Evolutionary conservation across 2,797 vertebrate species (phyloP).

Genomic region (Eulemur coronatus): DNA sequence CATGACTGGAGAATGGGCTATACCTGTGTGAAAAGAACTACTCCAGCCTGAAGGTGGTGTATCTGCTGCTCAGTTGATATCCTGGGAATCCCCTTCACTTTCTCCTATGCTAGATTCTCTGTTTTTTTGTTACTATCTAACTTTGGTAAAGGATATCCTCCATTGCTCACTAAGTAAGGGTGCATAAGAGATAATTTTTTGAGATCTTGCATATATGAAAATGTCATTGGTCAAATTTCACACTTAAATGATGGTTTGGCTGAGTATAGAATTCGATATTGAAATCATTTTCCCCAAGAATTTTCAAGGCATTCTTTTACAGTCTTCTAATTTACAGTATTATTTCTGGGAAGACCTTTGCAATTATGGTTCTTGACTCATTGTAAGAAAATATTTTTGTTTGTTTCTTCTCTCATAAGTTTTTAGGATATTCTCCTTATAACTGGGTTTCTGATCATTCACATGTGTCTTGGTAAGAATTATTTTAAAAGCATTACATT

Average conservation of each 20-base stretch:
- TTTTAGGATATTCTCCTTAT: background rate
- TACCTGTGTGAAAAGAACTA: background rate
- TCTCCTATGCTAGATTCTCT: background rate
- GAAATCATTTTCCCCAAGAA: background rate
- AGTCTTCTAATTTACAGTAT: background rate
- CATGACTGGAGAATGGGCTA: background rate
- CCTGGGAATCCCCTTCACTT: background rate
- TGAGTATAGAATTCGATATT: slow-evolving; percentile 19
- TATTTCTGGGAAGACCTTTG: background rate
- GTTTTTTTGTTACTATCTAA: background rate
- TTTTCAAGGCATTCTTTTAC: background rate
- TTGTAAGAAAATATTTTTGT: background rate
- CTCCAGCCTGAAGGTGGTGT: background rate
- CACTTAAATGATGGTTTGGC: background rate
- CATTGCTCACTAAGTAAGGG: background rate
- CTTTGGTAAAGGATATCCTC: background rate
- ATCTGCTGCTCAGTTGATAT: background rate
- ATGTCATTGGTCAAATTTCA: background rate
- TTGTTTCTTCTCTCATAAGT: background rate
- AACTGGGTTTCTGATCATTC: slow-evolving; percentile 1
- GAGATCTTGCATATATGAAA: background rate
- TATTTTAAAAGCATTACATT: background rate
- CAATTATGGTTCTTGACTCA: background rate
- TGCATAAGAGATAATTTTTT: background rate
- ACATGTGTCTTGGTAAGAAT: background rate